These are phyloP conservation scores for Poeciliopsis turrubarensis DNA, from an alignment of 2,113 vertebrate genomes.

Conservation along the genomic window DNA sequence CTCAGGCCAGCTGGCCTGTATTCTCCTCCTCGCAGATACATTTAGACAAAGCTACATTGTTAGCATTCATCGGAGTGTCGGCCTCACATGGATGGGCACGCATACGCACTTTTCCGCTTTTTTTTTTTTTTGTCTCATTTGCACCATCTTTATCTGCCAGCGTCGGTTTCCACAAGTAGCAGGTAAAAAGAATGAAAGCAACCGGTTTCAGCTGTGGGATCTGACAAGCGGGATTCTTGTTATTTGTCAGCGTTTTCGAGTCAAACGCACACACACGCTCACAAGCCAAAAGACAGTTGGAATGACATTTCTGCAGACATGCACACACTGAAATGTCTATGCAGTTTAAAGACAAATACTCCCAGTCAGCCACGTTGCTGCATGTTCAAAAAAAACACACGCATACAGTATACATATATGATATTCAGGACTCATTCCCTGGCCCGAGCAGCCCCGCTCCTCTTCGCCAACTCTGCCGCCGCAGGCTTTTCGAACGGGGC, in stretches of 20 bases:
- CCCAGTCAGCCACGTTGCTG: neutral
- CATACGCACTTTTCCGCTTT: constrained; percentile 14
- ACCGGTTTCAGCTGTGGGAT: constrained; percentile 39
- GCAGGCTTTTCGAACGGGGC: constrained; percentile 28
- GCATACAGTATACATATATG: constrained; percentile 6
- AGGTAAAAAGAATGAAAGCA: constrained; percentile 58
- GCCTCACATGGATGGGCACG: constrained; percentile 6
- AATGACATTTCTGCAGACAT: constrained; percentile 25
- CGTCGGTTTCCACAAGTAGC: constrained; percentile 39
- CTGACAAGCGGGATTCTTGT: constrained; percentile 50
- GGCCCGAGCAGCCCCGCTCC: neutral
- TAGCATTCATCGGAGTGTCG: constrained; percentile 9
- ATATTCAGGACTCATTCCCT: constrained; percentile 11
- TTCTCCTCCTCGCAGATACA: constrained; percentile 8
- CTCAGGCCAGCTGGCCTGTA: constrained; percentile 30
- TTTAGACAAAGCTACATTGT: neutral
- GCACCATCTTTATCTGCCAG: constrained; percentile 59
- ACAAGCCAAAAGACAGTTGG: neutral
- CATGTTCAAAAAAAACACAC: neutral
- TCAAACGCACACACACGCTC: neutral
- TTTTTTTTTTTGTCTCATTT: constrained; percentile 45
- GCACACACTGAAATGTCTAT: constrained; percentile 17
- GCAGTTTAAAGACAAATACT: constrained; percentile 9
- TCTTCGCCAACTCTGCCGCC: constrained; percentile 17
- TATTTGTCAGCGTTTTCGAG: constrained; percentile 55